phyloP scores from a whole-genome alignment of 37 sponge, comb jelly and placozoan species.

The Bolinopsis microptera region DNA sequence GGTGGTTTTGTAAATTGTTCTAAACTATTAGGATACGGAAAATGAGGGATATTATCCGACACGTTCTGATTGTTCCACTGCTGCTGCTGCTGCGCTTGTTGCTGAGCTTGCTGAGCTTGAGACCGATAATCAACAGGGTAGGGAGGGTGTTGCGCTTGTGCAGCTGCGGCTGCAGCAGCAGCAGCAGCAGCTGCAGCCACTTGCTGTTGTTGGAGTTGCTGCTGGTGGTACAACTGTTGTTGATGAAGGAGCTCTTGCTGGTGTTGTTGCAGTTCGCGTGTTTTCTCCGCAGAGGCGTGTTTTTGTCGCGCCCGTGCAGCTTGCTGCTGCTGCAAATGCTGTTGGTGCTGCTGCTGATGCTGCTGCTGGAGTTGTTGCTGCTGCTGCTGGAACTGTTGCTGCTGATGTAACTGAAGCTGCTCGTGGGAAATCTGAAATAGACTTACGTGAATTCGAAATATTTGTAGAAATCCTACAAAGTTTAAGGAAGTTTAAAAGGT shows the following conservation, averaged over 20 bases:
- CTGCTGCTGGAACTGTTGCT: not conserved
- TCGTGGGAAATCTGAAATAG: conserved; percentile 14
- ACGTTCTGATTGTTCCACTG: conserved; percentile 7
- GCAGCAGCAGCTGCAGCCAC: conserved; percentile 1
- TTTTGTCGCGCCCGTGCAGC: not conserved
- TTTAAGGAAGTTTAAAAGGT: too few species aligned
- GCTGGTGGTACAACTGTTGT: conserved; percentile 30
- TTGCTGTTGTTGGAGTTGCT: conserved; percentile 19
- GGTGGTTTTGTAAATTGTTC: not conserved
- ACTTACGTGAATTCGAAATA: not conserved
- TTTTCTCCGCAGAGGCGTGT: not conserved
- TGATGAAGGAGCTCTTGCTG: conserved; percentile 47
- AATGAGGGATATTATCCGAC: not conserved
- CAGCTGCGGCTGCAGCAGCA: not conserved
- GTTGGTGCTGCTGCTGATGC: conserved; percentile 29
- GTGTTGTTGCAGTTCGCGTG: conserved; percentile 12
- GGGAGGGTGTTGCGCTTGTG: not conserved
- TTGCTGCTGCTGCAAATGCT: not conserved
- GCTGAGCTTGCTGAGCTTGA: not conserved
- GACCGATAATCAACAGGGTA: not conserved
- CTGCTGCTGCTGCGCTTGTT: not conserved
- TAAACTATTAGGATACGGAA: not conserved
- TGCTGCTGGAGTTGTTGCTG: conserved; percentile 30
- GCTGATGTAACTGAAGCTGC: conserved; percentile 8
- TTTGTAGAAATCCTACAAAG: too few species aligned